Evolutionary conservation across 2,888 invertebrate species (phyloP).

Genomic region (Mactromeris polynyma): DNA sequence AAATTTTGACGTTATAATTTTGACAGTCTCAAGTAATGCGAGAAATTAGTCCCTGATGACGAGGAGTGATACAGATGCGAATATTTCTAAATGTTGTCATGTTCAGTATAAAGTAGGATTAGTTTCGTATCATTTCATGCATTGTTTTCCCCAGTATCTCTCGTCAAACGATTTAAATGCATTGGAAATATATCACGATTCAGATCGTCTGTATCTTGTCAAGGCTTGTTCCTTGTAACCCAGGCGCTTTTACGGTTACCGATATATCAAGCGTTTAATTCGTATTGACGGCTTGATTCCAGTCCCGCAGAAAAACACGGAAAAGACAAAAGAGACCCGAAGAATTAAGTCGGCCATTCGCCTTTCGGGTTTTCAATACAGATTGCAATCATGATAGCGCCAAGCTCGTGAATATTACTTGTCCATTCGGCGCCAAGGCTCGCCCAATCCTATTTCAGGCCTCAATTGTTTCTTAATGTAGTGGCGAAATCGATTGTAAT

Average conservation of each 20-base stretch:
- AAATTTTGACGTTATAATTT: slow-evolving; percentile 43
- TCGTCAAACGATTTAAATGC: slow-evolving; percentile 63
- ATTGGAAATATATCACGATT: slow-evolving; percentile 65
- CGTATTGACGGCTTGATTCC: slow-evolving; percentile 63
- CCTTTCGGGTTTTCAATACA: slow-evolving; percentile 63
- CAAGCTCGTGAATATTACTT: slow-evolving; percentile 59
- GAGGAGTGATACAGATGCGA: slow-evolving; percentile 37
- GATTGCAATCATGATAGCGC: slow-evolving; percentile 63
- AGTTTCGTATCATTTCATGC: slow-evolving; percentile 58
- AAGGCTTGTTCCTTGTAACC: slow-evolving; percentile 52
- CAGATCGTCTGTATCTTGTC: slow-evolving; percentile 52
- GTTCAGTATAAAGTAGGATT: slow-evolving; percentile 48
- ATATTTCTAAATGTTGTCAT: slow-evolving; percentile 47
- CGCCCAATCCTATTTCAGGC: slow-evolving; percentile 65
- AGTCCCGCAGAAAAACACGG: slow-evolving; percentile 48
- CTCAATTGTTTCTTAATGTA: slow-evolving; percentile 38
- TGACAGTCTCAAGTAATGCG: slow-evolving; percentile 54
- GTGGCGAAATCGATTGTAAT: slow-evolving; percentile 21
- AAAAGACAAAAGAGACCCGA: slow-evolving; percentile 59
- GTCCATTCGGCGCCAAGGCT: slow-evolving; percentile 64
- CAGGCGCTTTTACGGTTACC: slow-evolving; percentile 40
- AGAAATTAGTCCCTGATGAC: slow-evolving; percentile 54
- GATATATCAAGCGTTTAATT: slow-evolving; percentile 67
- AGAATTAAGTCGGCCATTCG: slow-evolving; percentile 66
- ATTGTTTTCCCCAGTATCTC: slow-evolving; percentile 51